Evolutionary conservation across 2,113 vertebrate species (phyloP).

Genomic region (Desmodus rotundus): DNA sequence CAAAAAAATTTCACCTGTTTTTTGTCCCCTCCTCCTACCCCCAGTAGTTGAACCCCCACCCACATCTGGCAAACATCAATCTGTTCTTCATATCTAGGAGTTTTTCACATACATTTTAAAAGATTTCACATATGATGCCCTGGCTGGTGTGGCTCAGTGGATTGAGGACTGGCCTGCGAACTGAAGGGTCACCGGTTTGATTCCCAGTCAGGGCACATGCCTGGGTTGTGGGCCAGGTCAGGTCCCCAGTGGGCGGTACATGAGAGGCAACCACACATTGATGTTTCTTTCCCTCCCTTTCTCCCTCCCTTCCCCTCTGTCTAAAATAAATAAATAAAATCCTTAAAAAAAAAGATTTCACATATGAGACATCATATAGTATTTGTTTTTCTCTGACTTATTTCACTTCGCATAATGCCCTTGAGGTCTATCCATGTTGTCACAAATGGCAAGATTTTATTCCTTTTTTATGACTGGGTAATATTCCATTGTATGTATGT

Average conservation of each 20-base stretch:
- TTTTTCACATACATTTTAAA: too few relatives aligned
- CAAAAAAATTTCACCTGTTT: neutral
- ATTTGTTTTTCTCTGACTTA: neutral
- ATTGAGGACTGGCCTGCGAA: too few relatives aligned
- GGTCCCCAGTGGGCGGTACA: too few relatives aligned
- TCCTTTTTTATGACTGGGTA: neutral
- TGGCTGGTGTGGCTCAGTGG: too few relatives aligned
- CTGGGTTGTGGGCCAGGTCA: too few relatives aligned
- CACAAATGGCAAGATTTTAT: neutral
- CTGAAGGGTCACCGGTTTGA: too few relatives aligned
- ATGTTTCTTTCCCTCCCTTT: too few relatives aligned
- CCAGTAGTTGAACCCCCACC: neutral
- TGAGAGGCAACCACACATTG: too few relatives aligned
- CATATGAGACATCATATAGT: neutral
- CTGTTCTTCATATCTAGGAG: neutral
- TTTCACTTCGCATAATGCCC: neutral
- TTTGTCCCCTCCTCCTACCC: neutral
- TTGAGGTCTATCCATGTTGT: neutral
- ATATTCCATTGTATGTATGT: neutral
- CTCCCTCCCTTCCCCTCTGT: too few relatives aligned
- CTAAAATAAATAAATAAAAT: too few relatives aligned
- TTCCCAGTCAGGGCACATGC: too few relatives aligned
- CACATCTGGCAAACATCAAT: neutral
- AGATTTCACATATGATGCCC: neutral
- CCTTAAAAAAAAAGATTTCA: neutral